These are phyloP conservation scores for Drosophila kambysellisi DNA, from an alignment of 2,888 invertebrate species.

Conservation along the genomic window DNA sequence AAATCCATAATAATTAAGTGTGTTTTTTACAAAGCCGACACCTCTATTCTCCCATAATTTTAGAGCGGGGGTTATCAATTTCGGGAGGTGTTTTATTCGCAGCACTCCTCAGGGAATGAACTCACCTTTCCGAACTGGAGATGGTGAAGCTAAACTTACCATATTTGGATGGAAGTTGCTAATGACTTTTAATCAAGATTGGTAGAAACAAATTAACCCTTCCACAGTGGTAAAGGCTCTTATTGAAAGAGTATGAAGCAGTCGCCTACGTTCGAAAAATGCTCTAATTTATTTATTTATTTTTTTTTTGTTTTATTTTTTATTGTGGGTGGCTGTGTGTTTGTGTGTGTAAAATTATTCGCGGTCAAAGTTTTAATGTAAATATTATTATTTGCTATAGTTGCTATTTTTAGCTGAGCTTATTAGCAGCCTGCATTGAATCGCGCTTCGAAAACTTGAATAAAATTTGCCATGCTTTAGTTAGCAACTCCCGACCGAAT, in stretches of 20 bases:
- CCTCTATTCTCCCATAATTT: no score
- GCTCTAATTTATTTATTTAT: neutral
- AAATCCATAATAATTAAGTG: neutral
- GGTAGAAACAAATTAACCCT: neutral
- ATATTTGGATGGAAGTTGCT: neutral
- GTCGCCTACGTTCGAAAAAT: neutral
- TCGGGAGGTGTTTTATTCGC: no score
- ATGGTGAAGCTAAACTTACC: neutral
- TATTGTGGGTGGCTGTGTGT: slow-evolving; percentile 11
- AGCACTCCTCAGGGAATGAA: neutral
- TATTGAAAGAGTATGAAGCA: neutral
- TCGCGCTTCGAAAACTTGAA: slow-evolving; percentile 39
- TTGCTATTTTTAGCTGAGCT: slow-evolving; percentile 60
- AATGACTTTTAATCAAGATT: neutral
- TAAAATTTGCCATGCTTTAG: slow-evolving; percentile 62
- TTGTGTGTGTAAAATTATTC: slow-evolving; percentile 30
- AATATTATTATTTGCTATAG: slow-evolving; percentile 45
- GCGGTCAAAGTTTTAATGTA: slow-evolving; percentile 51
- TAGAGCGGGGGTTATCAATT: no score
- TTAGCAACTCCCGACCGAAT: slow-evolving; percentile 56
- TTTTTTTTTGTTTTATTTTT: slow-evolving; percentile 6
- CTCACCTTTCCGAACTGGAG: neutral
- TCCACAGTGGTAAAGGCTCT: neutral
- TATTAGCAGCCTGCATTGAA: slow-evolving; percentile 66
- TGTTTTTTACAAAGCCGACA: no score